These are phyloP conservation scores for Phocoena phocoena DNA, from an alignment of 2,113 vertebrate species.

Conservation along the genomic window DNA sequence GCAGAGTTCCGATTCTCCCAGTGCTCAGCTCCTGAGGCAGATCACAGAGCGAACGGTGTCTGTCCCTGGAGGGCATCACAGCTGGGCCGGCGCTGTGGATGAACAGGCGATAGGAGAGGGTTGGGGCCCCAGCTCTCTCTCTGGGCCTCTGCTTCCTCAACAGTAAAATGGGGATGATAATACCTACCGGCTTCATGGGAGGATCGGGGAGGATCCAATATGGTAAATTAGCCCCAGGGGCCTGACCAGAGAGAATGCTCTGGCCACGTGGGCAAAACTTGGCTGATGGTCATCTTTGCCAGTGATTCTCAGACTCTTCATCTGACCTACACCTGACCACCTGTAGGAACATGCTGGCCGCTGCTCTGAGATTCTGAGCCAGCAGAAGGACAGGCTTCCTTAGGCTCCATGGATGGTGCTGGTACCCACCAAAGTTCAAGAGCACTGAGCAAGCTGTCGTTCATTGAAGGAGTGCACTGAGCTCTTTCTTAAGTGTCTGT, in stretches of 20 bases:
- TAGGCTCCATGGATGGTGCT: neutral
- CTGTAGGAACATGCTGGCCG: neutral
- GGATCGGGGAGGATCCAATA: neutral
- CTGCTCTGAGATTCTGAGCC: neutral
- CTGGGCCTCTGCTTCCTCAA: neutral
- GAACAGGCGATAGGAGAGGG: neutral
- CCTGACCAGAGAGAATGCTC: neutral
- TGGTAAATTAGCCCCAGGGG: neutral
- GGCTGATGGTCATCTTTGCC: neutral
- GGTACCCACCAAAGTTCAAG: neutral
- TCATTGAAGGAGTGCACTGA: neutral
- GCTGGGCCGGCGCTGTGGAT: neutral
- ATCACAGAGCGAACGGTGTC: neutral
- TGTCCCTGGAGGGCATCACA: neutral
- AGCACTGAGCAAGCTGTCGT: neutral
- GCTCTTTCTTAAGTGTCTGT: neutral
- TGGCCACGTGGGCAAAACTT: neutral
- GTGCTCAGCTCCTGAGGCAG: neutral
- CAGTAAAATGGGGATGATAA: neutral
- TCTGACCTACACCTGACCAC: neutral
- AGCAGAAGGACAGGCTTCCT: neutral
- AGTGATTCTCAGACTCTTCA: neutral
- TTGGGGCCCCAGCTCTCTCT: neutral
- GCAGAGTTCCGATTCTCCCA: neutral
- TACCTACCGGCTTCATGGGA: neutral